A percentile compares a stretch with the other conserved stretches of the same genome.
These are phyloP conservation scores for Tethya wilhelma DNA, from an alignment of 37 sponge, comb jelly and placozoan species.

Conservation along the genomic window DNA sequence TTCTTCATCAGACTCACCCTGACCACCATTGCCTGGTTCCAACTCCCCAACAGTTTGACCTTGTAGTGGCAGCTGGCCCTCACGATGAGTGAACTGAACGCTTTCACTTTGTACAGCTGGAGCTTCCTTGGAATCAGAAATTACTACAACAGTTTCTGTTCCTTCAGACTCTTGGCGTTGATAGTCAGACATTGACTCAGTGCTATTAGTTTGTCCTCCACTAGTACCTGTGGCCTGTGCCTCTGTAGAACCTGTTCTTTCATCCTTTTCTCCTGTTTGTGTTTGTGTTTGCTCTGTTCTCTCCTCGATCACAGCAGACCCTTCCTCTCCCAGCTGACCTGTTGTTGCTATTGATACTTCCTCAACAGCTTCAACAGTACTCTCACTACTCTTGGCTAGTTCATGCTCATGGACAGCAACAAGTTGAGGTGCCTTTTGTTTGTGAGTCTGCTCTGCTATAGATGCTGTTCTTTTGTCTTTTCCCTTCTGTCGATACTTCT, in stretches of 20 bases:
- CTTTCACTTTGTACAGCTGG: background rate
- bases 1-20: constrained; percentile 62
- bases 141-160: background rate
- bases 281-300: background rate
- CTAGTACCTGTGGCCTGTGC: background rate
- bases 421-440: constrained; percentile 42
- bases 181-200: too few relatives aligned
- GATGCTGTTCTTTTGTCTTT: background rate
- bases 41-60: too few relatives aligned
- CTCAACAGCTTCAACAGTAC: background rate
- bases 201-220: too few relatives aligned
- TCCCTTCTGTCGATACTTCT: constrained; percentile 61
- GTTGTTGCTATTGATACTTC: background rate
- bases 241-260: background rate
- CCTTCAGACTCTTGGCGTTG: background rate
- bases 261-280: background rate
- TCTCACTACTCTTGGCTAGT: too few relatives aligned
- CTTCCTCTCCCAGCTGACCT: background rate
- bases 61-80: background rate
- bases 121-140: background rate
- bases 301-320: background rate
- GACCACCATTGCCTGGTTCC: background rate
- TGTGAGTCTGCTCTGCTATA: constrained; percentile 34
- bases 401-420: constrained; percentile 15
- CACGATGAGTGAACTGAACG: too few relatives aligned